Conservation (phyloP, 2,113 vertebrate genomes). For the Calyptomena viridis region DNA sequence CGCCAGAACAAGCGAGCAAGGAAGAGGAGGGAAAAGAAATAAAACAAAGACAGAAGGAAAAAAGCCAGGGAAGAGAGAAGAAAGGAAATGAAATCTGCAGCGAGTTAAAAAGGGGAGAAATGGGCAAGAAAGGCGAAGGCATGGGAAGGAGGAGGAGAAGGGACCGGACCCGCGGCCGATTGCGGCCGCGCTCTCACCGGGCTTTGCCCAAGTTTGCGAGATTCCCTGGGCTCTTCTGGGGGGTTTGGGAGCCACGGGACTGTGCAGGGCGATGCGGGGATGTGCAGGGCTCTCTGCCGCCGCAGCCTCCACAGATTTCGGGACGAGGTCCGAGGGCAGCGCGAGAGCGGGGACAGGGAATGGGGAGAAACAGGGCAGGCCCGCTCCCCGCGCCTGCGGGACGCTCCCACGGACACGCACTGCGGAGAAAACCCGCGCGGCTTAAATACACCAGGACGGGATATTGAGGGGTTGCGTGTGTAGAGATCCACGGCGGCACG, state of each 20-base stretch:
- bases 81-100: neutral
- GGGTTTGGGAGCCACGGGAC: neutral
- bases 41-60: neutral
- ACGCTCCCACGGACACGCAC: neutral
- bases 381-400: neutral
- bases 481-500: neutral
- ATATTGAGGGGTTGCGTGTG: accelerated
- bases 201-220: neutral
- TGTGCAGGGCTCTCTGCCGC: neutral
- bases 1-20: neutral
- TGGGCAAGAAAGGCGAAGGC: neutral
- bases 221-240: accelerated
- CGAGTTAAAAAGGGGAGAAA: neutral
- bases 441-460: neutral
- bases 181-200: neutral
- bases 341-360: accelerated
- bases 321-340: neutral
- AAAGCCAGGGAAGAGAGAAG: neutral
- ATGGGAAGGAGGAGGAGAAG: neutral
- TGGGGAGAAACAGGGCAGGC: accelerated
- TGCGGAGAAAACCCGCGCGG: neutral
- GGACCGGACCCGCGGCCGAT: neutral
- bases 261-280: neutral
- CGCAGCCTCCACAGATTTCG: neutral
- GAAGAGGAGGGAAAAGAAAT: neutral